Percentiles rank a stretch among this genome's conserved stretches.
phyloP scores from a whole-genome alignment of 2,888 invertebrate species.

The Junonia oenone region DNA sequence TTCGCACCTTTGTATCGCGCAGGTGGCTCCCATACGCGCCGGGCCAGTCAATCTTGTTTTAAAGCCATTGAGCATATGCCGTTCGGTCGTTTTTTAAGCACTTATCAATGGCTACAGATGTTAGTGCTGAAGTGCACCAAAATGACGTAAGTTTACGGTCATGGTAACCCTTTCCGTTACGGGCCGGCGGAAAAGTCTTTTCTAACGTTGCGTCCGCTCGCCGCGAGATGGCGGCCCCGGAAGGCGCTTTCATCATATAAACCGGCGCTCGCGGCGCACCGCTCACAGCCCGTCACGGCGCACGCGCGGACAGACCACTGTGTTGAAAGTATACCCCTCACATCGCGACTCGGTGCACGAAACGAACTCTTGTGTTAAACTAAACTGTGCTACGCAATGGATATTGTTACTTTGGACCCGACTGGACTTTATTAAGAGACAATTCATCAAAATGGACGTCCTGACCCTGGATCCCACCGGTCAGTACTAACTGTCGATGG shows the following conservation, averaged over 20 bases:
- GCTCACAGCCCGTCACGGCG: slow-evolving; percentile 63
- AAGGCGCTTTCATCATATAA: slow-evolving; percentile 63
- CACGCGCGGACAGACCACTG: slow-evolving; percentile 52
- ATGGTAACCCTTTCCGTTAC: slow-evolving; percentile 17
- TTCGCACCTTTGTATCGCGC: slow-evolving; percentile 30
- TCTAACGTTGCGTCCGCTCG: slow-evolving; percentile 47
- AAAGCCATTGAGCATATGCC: slow-evolving; percentile 13
- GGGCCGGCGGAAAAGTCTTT: slow-evolving; percentile 41
- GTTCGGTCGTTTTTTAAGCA: slow-evolving; percentile 13
- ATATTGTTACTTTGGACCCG: slow-evolving; percentile 67
- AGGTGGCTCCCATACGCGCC: slow-evolving; percentile 30
- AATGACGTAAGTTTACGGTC: slow-evolving; percentile 14
- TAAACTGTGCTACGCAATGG: slow-evolving; percentile 62
- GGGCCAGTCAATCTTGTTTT: slow-evolving; percentile 25
- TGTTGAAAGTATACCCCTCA: slow-evolving; percentile 33
- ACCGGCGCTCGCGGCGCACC: slow-evolving; percentile 43
- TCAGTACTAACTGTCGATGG: slow-evolving; percentile 45
- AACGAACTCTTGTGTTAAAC: slow-evolving; percentile 53
- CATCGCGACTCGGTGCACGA: slow-evolving; percentile 45
- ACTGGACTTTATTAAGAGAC: slow-evolving; percentile 65
- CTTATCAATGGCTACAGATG: slow-evolving; percentile 13
- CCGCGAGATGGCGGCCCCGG: slow-evolving; percentile 55
- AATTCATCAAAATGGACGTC: slow-evolving; percentile 47
- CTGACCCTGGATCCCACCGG: slow-evolving; percentile 65
- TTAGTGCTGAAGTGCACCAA: slow-evolving; percentile 14